Evolutionary conservation across 1,140 invertebrate genomes (phyloP).

Genomic region (Pachypsylla venusta): DNA sequence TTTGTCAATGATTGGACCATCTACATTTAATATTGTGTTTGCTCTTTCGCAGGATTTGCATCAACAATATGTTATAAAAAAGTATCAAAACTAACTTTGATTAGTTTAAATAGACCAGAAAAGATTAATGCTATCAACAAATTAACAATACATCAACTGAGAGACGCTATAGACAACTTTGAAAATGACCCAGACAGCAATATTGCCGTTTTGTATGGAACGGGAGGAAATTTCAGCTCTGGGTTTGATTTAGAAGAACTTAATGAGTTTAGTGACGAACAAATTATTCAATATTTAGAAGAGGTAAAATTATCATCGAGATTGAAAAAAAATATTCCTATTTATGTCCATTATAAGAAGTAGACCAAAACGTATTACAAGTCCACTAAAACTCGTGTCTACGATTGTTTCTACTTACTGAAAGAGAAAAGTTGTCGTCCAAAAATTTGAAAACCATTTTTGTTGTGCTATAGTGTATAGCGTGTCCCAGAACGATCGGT

Average conservation of each 20-base stretch:
- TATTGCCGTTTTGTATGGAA: conserved; percentile 67
- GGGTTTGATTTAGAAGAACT: conserved; percentile 47
- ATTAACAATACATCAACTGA: conserved; percentile 32
- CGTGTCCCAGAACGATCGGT: too few relatives aligned
- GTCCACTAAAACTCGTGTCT: background rate
- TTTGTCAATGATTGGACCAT: too few relatives aligned
- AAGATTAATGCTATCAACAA: conserved; percentile 66
- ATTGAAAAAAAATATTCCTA: background rate
- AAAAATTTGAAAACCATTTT: too few relatives aligned
- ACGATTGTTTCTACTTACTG: background rate
- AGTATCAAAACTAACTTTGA: conserved; percentile 32
- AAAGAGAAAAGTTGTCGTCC: too few relatives aligned
- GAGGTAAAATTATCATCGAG: conserved; percentile 11
- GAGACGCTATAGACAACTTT: conserved; percentile 36
- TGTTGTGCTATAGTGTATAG: too few relatives aligned
- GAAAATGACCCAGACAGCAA: conserved; percentile 37
- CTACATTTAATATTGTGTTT: too few relatives aligned
- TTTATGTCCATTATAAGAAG: background rate
- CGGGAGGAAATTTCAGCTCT: conserved; percentile 79
- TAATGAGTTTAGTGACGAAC: background rate
- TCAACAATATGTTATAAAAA: conserved; percentile 21
- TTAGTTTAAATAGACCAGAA: conserved; percentile 72
- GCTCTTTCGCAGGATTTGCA: too few relatives aligned
- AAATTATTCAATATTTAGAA: background rate
- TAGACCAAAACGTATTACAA: background rate